phyloP scores from a whole-genome alignment of 2,113 vertebrate genomes.

The Tragulus kanchil region DNA sequence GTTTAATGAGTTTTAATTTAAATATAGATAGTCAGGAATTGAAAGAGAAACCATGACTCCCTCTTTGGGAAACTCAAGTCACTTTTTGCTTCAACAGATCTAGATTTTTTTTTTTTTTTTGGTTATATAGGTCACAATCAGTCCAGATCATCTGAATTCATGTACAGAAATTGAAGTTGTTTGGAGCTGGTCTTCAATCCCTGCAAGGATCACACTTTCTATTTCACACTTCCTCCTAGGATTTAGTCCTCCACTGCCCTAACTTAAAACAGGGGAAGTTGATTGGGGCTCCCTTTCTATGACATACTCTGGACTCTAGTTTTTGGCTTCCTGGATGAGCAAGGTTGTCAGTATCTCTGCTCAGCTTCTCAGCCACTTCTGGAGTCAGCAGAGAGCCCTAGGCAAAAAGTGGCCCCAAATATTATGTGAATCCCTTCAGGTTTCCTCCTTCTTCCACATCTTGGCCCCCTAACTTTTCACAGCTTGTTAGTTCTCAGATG shows the following conservation, averaged over 20 bases:
- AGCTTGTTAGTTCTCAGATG: conserved; percentile 31
- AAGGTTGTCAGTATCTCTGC: neutral
- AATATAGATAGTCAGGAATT: conserved; percentile 20
- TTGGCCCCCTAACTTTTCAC: neutral
- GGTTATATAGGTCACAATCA: neutral
- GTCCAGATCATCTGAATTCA: conserved; percentile 7
- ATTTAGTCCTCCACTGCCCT: neutral
- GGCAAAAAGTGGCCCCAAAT: neutral
- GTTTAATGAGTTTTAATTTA: conserved; percentile 22
- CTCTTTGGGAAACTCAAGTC: neutral
- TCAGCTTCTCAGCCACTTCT: neutral
- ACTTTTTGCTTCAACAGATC: conserved; percentile 16
- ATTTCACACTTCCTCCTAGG: neutral
- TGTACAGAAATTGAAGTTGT: neutral
- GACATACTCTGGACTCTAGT: neutral
- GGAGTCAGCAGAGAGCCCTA: neutral
- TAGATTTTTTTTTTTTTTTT: neutral
- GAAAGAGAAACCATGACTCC: neutral
- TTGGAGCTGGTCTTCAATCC: neutral
- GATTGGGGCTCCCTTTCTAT: neutral
- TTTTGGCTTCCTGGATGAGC: neutral
- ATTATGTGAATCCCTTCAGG: neutral
- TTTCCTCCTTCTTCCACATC: conserved; percentile 39
- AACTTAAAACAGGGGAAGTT: neutral
- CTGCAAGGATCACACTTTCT: neutral